These are phyloP conservation scores for Drosophila macrospina DNA, from an alignment of 2,888 invertebrate species.

Conservation along the genomic window DNA sequence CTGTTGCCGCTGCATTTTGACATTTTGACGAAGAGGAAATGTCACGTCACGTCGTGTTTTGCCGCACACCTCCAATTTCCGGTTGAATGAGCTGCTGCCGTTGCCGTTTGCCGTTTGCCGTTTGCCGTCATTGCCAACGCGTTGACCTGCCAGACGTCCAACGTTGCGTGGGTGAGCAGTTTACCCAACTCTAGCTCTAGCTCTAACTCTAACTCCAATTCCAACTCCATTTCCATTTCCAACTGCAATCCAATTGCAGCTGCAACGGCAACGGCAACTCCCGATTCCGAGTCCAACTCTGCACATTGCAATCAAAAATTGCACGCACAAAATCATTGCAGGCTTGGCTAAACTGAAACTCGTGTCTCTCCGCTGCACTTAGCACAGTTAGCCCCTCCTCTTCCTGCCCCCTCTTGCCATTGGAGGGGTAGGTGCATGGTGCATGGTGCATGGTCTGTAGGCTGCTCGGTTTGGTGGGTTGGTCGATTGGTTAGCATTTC, in stretches of 20 bases:
- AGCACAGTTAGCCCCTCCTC: slow-evolving; percentile 5
- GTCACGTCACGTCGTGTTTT: slow-evolving; percentile 86
- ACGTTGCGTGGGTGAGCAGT: slow-evolving; percentile 41
- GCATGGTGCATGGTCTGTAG: slow-evolving; percentile 19
- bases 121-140: not conserved
- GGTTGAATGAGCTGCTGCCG: slow-evolving; percentile 75
- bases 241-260: not conserved
- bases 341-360: slow-evolving; percentile 28
- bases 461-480: slow-evolving; percentile 30
- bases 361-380: slow-evolving; percentile 39
- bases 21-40: slow-evolving; percentile 85
- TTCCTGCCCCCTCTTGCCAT: not conserved
- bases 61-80: slow-evolving; percentile 86
- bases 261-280: slow-evolving; percentile 15
- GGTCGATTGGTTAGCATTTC: slow-evolving; percentile 63
- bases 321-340: slow-evolving; percentile 68
- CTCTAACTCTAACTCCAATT: slow-evolving; percentile 4
- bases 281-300: slow-evolving; percentile 9
- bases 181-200: slow-evolving; percentile 27
- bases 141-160: slow-evolving; percentile 25
- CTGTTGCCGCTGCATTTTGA: slow-evolving; percentile 78
- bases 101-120: slow-evolving; percentile 22
- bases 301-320: slow-evolving; percentile 71
- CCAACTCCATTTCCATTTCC: not conserved
- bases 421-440: not conserved